Evolutionary conservation across 2,888 invertebrate genomes (phyloP).

Genomic region (Netelia inedita): DNA sequence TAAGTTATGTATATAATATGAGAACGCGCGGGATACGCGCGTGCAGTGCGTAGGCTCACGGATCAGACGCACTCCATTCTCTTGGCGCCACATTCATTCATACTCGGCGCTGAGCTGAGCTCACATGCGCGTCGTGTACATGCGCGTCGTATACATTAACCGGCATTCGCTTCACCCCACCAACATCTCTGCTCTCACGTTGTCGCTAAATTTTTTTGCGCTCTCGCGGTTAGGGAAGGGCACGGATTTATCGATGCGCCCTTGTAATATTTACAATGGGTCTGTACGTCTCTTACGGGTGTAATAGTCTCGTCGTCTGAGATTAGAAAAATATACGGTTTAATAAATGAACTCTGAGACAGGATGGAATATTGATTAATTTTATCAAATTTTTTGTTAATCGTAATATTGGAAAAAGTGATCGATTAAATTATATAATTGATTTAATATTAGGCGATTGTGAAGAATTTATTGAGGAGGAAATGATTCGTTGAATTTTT

Average conservation of each 20-base stretch:
- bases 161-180: conserved; percentile 15
- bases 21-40: conserved; percentile 61
- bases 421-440: no score
- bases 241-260: no score
- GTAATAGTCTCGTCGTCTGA: no score
- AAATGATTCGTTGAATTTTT: no score
- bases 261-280: not conserved
- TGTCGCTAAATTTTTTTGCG: not conserved
- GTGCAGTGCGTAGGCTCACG: conserved; percentile 77
- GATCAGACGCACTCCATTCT: conserved; percentile 84
- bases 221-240: not conserved
- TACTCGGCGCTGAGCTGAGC: conserved; percentile 68
- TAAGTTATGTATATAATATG: conserved; percentile 49
- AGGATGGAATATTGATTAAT: no score
- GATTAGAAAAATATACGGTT: no score
- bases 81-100: conserved; percentile 85
- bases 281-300: not conserved
- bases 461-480: no score
- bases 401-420: no score
- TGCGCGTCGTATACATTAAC: conserved; percentile 21
- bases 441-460: no score
- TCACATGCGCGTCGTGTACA: conserved; percentile 49
- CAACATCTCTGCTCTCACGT: not conserved
- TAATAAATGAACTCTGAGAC: no score
- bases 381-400: no score